Evolutionary conservation across 1,140 invertebrate species (phyloP).

Genomic region (Micrasema minimum): DNA sequence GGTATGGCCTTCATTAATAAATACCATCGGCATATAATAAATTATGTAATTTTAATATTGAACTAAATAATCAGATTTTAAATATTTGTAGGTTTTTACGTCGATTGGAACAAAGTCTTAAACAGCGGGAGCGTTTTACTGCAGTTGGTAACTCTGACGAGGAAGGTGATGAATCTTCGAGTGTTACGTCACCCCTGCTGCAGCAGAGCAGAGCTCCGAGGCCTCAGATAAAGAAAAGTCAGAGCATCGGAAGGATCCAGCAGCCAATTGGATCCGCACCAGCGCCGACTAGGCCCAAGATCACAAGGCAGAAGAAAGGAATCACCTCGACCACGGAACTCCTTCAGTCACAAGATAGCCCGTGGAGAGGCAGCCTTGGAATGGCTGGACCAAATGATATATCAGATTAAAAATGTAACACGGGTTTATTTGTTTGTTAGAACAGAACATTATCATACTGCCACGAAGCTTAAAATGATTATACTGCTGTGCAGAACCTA

Average conservation of each 20-base stretch:
- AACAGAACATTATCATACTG: too few species aligned
- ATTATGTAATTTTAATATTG: not conserved
- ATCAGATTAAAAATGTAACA: slow-evolving; percentile 46
- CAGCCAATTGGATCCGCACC: slow-evolving; percentile 59
- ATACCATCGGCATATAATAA: not conserved
- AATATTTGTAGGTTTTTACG: slow-evolving; percentile 64
- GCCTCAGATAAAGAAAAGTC: slow-evolving; percentile 61
- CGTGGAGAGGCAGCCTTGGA: slow-evolving; percentile 47
- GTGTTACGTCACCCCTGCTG: slow-evolving; percentile 68
- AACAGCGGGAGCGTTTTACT: slow-evolving; percentile 67
- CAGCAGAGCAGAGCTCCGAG: slow-evolving; percentile 57
- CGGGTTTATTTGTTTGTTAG: too few species aligned
- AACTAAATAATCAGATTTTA: too few species aligned
- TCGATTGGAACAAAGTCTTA: slow-evolving; percentile 71
- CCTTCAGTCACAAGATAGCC: slow-evolving; percentile 33
- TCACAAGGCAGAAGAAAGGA: too few species aligned
- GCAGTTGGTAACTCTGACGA: slow-evolving; percentile 68
- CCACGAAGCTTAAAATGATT: too few species aligned
- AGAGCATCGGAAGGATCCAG: slow-evolving; percentile 63
- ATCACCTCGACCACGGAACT: slow-evolving; percentile 14
- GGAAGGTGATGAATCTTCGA: slow-evolving; percentile 67
- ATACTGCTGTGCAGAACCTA: too few species aligned
- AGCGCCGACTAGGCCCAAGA: slow-evolving; percentile 58
- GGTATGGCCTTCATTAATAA: slow-evolving; percentile 61
- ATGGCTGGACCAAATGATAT: slow-evolving; percentile 52